These are phyloP conservation scores for Pachyseris speciosa DNA, from an alignment of 64 coral and sea anemone genomes.

Conservation along the genomic window DNA sequence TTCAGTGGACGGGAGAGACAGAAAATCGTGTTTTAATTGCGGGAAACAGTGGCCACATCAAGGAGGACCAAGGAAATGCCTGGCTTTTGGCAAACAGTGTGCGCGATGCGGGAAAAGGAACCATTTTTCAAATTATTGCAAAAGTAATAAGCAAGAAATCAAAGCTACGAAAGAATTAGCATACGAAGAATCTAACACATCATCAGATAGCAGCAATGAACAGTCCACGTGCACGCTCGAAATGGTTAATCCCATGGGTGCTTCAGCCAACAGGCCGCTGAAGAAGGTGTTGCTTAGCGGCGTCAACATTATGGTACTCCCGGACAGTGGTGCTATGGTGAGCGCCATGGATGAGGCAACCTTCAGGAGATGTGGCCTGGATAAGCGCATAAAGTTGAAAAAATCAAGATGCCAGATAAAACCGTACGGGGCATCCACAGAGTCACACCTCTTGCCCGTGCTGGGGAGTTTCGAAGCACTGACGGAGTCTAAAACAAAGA, in stretches of 20 bases:
- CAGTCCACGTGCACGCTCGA: background rate
- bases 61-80: background rate
- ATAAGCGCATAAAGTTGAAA: background rate
- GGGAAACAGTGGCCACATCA: background rate
- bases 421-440: background rate
- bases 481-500: background rate
- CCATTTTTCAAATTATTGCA: background rate
- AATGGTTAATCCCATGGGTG: background rate
- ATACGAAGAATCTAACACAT: background rate
- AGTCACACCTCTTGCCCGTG: background rate
- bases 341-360: background rate
- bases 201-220: background rate
- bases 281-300: background rate
- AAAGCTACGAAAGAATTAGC: background rate
- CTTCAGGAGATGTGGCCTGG: background rate
- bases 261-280: no score
- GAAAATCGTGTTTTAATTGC: background rate
- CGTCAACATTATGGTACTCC: background rate
- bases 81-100: background rate
- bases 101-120: background rate
- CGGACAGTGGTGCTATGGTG: background rate
- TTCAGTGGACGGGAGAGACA: background rate
- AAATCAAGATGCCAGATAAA: slow-evolving; percentile 23
- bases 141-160: background rate
- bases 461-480: background rate